Conservation (phyloP, 2,888 invertebrate genomes). For the Drosophila putrida region DNA sequence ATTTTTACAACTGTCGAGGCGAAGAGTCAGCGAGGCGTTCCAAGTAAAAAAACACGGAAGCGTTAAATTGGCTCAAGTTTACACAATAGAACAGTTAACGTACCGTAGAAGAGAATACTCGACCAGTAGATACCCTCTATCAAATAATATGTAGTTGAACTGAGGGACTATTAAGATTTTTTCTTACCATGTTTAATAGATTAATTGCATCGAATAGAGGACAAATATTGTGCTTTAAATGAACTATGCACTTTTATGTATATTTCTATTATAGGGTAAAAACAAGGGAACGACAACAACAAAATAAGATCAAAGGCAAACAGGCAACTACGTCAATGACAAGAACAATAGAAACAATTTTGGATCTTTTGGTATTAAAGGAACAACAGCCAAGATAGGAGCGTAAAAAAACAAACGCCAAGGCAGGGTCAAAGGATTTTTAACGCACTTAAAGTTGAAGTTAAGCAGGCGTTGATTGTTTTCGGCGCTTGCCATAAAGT, state of each 20-base stretch:
- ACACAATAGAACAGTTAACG: conserved; percentile 20
- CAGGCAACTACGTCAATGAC: conserved; percentile 19
- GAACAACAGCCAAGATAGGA: background rate
- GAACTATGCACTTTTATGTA: background rate
- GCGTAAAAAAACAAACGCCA: conserved; percentile 2
- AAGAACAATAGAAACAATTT: conserved; percentile 24
- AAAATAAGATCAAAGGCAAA: conserved; percentile 25
- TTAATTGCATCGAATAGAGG: too few species aligned
- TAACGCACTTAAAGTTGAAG: conserved; percentile 24
- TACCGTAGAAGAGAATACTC: background rate
- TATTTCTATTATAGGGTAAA: background rate
- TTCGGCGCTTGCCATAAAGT: conserved; percentile 37
- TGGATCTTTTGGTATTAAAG: conserved; percentile 2
- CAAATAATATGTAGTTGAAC: background rate
- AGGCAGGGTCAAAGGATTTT: conserved; percentile 9
- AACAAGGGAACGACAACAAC: conserved; percentile 5
- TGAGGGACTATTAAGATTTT: background rate
- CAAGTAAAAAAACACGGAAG: conserved; percentile 62
- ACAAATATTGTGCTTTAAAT: background rate
- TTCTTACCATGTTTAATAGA: too few species aligned
- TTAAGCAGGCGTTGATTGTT: conserved; percentile 38
- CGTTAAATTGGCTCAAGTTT: conserved; percentile 70
- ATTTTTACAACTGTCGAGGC: conserved; percentile 15
- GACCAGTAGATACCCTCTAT: background rate
- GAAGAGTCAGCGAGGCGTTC: conserved; percentile 45